A percentile compares a stretch with the other conserved stretches of the same genome.
Conservation (phyloP, 2,797 vertebrate genomes). For the Eleutherodactylus coqui region DNA sequence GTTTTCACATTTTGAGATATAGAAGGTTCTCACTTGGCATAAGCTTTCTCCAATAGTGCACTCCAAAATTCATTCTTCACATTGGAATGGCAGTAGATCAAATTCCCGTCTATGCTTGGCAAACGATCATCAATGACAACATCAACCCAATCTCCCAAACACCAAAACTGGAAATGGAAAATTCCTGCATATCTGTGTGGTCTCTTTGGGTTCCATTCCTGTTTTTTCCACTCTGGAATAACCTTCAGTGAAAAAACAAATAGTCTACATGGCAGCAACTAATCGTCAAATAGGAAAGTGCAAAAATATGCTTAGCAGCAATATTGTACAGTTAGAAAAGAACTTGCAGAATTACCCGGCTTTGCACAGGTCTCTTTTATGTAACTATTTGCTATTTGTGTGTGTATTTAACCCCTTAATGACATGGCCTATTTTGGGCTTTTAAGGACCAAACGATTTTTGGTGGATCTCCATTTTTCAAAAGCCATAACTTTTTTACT, state of each 20-base stretch:
- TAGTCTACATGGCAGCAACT: neutral
- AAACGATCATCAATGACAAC: slow-evolving; percentile 93
- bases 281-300: neutral
- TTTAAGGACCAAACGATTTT: too few species aligned
- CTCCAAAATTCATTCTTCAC: slow-evolving; percentile 93
- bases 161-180: slow-evolving; percentile 93
- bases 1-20: neutral
- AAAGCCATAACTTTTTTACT: too few species aligned
- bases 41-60: slow-evolving; percentile 92
- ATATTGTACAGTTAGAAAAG: neutral
- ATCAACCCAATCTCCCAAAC: slow-evolving; percentile 89
- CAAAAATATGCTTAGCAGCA: neutral
- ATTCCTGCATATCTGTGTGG: slow-evolving; percentile 87
- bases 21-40: slow-evolving; percentile 86
- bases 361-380: too few species aligned
- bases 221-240: slow-evolving; percentile 85
- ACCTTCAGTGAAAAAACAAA: slow-evolving; percentile 74
- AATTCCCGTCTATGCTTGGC: slow-evolving; percentile 82
- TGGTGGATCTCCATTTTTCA: too few species aligned
- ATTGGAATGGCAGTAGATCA: slow-evolving; percentile 93
- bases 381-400: too few species aligned
- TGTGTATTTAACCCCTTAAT: too few species aligned
- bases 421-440: too few species aligned
- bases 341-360: too few species aligned
- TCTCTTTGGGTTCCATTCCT: slow-evolving; percentile 87